Percentiles rank a stretch among this genome's conserved stretches.
Evolutionary conservation across 1,140 invertebrate species (phyloP).

Genomic region (Catajapyx aquilonaris): DNA sequence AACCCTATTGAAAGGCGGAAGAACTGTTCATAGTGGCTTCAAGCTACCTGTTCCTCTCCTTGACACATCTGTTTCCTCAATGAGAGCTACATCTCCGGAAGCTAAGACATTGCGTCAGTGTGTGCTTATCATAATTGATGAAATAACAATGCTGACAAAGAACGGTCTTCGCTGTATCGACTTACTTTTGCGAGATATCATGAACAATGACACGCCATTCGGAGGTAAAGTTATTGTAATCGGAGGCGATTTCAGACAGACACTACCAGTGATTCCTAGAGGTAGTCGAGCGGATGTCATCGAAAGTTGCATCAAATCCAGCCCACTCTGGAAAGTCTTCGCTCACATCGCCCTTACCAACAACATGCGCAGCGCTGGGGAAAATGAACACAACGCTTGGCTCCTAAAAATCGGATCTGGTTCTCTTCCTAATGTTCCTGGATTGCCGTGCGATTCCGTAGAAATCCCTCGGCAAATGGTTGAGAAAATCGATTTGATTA

Average conservation of each 20-base stretch:
- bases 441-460: neutral
- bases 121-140: neutral
- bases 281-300: conserved; percentile 11
- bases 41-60: neutral
- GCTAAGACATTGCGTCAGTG: neutral
- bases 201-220: neutral
- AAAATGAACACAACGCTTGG: conserved; percentile 8
- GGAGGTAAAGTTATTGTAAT: conserved; percentile 8
- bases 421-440: conserved; percentile 1
- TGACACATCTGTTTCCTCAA: neutral
- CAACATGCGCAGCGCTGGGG: neutral
- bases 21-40: neutral
- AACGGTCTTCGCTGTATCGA: neutral
- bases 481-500: conserved; percentile 5
- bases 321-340: conserved; percentile 6
- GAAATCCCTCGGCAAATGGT: conserved; percentile 7
- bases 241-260: conserved; percentile 16
- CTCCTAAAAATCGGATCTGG: conserved; percentile 10
- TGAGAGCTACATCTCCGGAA: neutral
- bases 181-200: neutral
- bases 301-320: conserved; percentile 14
- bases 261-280: conserved; percentile 13
- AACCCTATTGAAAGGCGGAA: neutral
- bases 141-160: neutral
- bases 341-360: neutral